phyloP scores from a whole-genome alignment of 2,888 invertebrate genomes.

The Folsomia candida region DNA sequence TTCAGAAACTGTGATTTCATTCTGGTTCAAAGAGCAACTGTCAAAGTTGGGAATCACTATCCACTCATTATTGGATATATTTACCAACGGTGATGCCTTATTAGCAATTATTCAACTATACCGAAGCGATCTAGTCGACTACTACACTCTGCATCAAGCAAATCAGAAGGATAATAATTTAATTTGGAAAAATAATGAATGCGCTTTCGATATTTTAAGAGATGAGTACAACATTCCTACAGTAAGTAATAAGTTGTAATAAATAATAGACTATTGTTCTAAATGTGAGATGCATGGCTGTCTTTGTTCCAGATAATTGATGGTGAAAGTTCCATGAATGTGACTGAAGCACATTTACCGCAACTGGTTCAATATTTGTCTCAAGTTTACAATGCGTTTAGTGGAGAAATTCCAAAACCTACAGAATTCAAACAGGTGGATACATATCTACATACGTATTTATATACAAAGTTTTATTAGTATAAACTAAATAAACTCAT shows the following conservation, averaged over 20 bases:
- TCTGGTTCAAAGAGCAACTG: constrained; percentile 41
- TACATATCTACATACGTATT: no score
- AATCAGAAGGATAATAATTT: constrained; percentile 31
- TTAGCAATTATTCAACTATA: constrained; percentile 40
- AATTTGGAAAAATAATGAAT: constrained; percentile 38
- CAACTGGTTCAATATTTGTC: constrained; percentile 36
- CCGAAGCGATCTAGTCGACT: constrained; percentile 48
- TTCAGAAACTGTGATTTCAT: constrained; percentile 37
- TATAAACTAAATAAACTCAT: no score
- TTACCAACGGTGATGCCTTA: constrained; percentile 38
- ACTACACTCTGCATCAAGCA: constrained; percentile 35
- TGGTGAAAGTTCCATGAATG: constrained; percentile 24
- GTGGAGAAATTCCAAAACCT: constrained; percentile 35
- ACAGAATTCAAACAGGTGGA: neutral
- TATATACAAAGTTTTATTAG: no score
- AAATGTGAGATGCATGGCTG: no score
- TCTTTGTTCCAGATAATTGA: constrained; percentile 20
- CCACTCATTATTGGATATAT: constrained; percentile 37
- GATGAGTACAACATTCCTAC: constrained; percentile 42
- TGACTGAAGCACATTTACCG: constrained; percentile 20
- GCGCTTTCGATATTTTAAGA: constrained; percentile 44
- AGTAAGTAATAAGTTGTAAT: constrained; percentile 14
- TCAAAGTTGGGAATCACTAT: constrained; percentile 22
- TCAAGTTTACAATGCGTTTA: constrained; percentile 42
- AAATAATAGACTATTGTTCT: no score